Evolutionary conservation across 2,113 vertebrate genomes (phyloP).

Genomic region (Trinectes maculatus): DNA sequence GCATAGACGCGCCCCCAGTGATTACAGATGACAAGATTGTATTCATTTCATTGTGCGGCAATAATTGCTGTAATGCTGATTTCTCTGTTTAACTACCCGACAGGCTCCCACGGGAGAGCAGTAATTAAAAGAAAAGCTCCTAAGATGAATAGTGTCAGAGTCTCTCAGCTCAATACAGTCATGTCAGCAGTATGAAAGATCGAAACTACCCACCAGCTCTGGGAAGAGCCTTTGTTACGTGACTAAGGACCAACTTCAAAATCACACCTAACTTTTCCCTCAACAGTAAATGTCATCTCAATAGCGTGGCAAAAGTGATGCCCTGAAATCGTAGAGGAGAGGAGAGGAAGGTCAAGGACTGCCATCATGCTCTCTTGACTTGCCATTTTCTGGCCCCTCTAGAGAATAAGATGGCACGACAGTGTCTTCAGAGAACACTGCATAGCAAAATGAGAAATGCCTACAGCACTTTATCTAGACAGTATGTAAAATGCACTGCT

Average conservation of each 20-base stretch:
- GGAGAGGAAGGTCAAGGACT: slow-evolving; percentile 45
- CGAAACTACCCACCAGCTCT: slow-evolving; percentile 40
- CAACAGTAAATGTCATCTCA: slow-evolving; percentile 3
- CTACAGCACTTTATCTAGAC: neutral
- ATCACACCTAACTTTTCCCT: slow-evolving; percentile 10
- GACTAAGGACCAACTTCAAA: neutral
- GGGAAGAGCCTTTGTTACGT: neutral
- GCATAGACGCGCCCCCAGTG: slow-evolving; percentile 80
- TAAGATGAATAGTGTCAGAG: slow-evolving; percentile 79
- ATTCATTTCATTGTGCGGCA: slow-evolving; percentile 85
- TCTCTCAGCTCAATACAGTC: slow-evolving; percentile 41
- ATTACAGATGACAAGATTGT: slow-evolving; percentile 87
- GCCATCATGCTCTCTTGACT: slow-evolving; percentile 2
- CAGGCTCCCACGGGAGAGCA: slow-evolving; percentile 77
- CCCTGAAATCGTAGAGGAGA: neutral
- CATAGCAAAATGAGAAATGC: slow-evolving; percentile 9
- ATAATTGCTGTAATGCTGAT: slow-evolving; percentile 87
- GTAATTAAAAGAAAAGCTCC: slow-evolving; percentile 85
- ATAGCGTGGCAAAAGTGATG: neutral
- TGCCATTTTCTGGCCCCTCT: slow-evolving; percentile 12
- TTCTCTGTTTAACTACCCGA: slow-evolving; percentile 85
- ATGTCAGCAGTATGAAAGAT: slow-evolving; percentile 48
- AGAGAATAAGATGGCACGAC: slow-evolving; percentile 20
- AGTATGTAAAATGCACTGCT: neutral
- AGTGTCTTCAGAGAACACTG: slow-evolving; percentile 26